Conservation (phyloP, 2,113 vertebrate genomes). For the Columba janthina region DNA sequence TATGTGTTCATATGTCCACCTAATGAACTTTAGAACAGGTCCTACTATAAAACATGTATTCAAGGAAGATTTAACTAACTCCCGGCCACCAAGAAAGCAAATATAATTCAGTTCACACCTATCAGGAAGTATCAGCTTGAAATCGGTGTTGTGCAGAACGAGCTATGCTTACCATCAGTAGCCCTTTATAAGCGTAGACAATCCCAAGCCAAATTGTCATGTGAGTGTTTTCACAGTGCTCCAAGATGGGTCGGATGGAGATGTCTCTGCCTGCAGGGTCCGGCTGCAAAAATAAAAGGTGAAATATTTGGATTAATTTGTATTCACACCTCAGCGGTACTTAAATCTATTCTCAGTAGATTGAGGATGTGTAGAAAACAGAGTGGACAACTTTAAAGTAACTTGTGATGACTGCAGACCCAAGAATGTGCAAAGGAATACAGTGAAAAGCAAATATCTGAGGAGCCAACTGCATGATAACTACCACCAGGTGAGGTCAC, state of each 20-base stretch:
- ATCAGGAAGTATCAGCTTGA: neutral
- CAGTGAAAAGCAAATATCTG: neutral
- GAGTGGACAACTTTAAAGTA: neutral
- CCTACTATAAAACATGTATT: neutral
- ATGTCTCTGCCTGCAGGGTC: conserved; percentile 96
- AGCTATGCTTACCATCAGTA: conserved; percentile 92
- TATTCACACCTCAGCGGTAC: neutral
- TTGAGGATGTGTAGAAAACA: neutral
- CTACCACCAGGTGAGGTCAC: neutral
- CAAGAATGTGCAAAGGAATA: neutral
- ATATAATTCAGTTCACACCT: neutral
- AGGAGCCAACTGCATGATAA: neutral
- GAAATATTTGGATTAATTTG: neutral
- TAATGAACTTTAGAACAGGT: neutral
- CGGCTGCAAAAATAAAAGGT: conserved; percentile 77
- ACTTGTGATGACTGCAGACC: neutral
- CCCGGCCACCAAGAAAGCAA: neutral
- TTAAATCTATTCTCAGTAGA: neutral
- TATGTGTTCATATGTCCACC: rapidly evolving
- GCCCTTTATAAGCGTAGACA: conserved; percentile 98
- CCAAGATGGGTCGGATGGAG: conserved; percentile 95
- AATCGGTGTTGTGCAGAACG: neutral
- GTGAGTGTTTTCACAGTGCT: conserved; percentile 98
- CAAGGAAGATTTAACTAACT: neutral
- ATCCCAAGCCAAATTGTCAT: conserved; percentile 99